Evolutionary conservation across 2,113 vertebrate genomes (phyloP), one percentile per base, ranked within the genome.

Genomic region (Tylochromis polylepis): DNA sequence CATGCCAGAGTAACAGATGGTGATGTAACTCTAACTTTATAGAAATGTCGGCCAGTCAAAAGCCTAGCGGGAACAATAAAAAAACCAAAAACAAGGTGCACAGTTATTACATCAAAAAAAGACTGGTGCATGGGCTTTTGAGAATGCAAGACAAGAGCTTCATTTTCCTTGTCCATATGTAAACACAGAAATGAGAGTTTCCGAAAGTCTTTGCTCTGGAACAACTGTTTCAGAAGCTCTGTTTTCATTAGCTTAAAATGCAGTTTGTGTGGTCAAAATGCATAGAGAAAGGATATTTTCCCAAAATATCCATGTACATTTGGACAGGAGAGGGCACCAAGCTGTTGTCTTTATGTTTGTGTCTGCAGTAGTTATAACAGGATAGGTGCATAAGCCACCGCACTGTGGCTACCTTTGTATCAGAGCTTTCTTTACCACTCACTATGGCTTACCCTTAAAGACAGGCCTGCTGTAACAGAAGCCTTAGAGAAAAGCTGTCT

Each of bases 21-120:
- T 72, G 67, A 53, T 9, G 8, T 9, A 53, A 53, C 51, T 4
- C 18, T 4, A 8, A 53, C 16, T 18, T 4, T 20, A 9, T 53
- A 53, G 51, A 46, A 46, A 46, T 27, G 22, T 46, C 8, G 43
- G 3, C 38, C 65, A 72, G 22, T 46, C 22, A 72, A 43, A 43
- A 72, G 65, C 22, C 38, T 46, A 72, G 24, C 0, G 0, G 22
- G 22, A 72, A 46, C 22, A 72, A 46, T 9, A 18, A 70, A 70
- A 22, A 41, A 24, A 6, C 62, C 62, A 41, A 22, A 2, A 46
- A 72, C 22, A 46, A 27, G 22, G 0, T 72, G 46, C 67, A 49
- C 22, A 18, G 22, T 67, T 46, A 14, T 72, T 46, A 27, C 5
- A 9, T 49, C 15, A 75, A 75, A 46, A 43, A 11, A 18, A 22